Conservation (phyloP, 2,888 invertebrate genomes). For the Cartodere bifasciata region DNA sequence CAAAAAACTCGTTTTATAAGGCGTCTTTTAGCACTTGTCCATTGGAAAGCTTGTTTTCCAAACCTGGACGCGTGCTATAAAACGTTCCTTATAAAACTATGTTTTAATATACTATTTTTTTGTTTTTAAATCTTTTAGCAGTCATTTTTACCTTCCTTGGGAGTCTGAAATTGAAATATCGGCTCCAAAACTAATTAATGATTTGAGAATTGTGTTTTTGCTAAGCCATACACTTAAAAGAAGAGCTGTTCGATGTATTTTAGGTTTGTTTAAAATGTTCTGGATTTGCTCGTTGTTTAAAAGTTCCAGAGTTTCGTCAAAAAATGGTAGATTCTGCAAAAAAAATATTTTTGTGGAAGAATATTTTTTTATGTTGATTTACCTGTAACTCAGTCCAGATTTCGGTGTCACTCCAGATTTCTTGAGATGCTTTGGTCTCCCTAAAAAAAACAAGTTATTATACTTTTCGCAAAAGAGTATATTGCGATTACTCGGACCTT, state of each 20-base stretch:
- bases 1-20: too few relatives aligned
- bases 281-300: slow-evolving; percentile 37
- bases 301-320: slow-evolving; percentile 32
- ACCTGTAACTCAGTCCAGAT: slow-evolving; percentile 28
- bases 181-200: slow-evolving; percentile 43
- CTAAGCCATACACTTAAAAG: slow-evolving; percentile 51
- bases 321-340: slow-evolving; percentile 17
- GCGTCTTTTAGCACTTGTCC: too few relatives aligned
- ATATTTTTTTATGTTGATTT: slow-evolving; percentile 11
- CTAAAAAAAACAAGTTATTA: too few relatives aligned
- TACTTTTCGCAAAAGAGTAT: too few relatives aligned
- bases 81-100: background rate
- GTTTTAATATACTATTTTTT: background rate
- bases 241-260: slow-evolving; percentile 40
- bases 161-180: slow-evolving; percentile 52
- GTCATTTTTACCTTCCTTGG: slow-evolving; percentile 47
- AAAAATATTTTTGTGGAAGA: slow-evolving; percentile 1
- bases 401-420: slow-evolving; percentile 29
- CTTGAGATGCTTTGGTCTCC: too few relatives aligned
- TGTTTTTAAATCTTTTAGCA: slow-evolving; percentile 1
- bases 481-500: too few relatives aligned
- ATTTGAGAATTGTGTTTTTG: slow-evolving; percentile 40
- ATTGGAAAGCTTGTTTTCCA: background rate
- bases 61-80: background rate
- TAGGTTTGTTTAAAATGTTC: slow-evolving; percentile 33